These are phyloP conservation scores for Melanotaenia parkinsoni DNA, from an alignment of 2,797 vertebrate species.

Conservation along the genomic window DNA sequence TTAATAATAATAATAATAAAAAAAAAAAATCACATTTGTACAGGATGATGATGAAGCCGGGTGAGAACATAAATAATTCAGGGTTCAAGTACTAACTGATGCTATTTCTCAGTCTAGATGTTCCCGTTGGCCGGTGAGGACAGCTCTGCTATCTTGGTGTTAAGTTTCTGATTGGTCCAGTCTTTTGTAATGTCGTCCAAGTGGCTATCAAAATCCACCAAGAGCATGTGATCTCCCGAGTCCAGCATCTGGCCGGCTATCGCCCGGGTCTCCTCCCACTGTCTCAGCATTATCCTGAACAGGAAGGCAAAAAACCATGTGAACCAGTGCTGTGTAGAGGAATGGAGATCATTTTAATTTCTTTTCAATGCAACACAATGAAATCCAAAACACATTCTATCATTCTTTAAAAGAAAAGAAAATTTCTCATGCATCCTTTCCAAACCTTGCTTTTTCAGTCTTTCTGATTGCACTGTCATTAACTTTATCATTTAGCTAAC, in stretches of 20 bases:
- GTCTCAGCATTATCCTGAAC: conserved; percentile 89
- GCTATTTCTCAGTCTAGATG: conserved; percentile 57
- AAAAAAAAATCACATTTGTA: conserved; percentile 11
- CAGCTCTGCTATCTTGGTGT: conserved; percentile 86
- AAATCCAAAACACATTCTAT: too few species aligned
- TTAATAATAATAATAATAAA: neutral
- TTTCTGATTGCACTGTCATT: too few species aligned
- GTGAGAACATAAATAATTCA: conserved; percentile 32
- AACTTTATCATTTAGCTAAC: too few species aligned
- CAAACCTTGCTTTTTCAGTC: too few species aligned
- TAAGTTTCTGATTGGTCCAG: conserved; percentile 93
- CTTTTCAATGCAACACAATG: too few species aligned
- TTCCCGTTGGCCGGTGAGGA: conserved; percentile 81
- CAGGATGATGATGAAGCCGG: neutral
- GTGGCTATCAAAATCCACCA: conserved; percentile 92
- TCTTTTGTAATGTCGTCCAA: conserved; percentile 92
- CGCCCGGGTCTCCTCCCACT: conserved; percentile 90
- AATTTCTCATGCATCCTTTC: too few species aligned
- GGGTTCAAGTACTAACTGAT: conserved; percentile 15
- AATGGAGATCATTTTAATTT: neutral
- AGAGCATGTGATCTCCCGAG: conserved; percentile 78
- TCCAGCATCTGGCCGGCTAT: conserved; percentile 86
- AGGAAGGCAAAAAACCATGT: neutral
- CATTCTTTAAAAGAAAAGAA: too few species aligned
- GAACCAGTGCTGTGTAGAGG: neutral